Evolutionary conservation across 2,797 vertebrate genomes (phyloP).

Genomic region (Galago senegalensis): DNA sequence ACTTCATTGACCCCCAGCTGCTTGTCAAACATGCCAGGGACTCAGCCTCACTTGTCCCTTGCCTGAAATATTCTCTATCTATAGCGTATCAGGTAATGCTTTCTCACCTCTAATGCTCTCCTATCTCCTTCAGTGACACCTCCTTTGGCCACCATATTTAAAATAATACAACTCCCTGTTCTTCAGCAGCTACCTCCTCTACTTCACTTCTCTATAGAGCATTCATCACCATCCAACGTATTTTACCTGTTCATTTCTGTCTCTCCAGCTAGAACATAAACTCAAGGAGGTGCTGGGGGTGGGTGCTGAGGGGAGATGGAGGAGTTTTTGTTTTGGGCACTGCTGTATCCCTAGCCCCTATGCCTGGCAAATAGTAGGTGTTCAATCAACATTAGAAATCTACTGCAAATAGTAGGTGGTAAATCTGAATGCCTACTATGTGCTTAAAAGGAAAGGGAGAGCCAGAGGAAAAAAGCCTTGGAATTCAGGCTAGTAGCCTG

Average conservation of each 20-base stretch:
- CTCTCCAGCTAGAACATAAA: not conserved
- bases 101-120: not conserved
- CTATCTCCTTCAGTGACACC: not conserved
- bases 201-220: not conserved
- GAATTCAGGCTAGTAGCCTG: not conserved
- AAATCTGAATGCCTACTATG: not conserved
- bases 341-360: not conserved
- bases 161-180: not conserved
- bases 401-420: not conserved
- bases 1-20: not conserved
- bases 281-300: not conserved
- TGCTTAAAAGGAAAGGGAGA: not conserved
- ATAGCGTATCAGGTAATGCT: not conserved
- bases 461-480: not conserved
- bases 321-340: not conserved
- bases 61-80: not conserved
- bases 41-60: not conserved
- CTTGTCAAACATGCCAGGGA: not conserved
- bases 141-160: not conserved
- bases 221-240: not conserved
- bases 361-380: not conserved
- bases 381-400: not conserved
- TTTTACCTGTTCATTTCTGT: not conserved
- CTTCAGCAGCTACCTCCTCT: not conserved
- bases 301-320: fast-evolving